A percentile compares a stretch with the other conserved stretches of the same genome.
These are phyloP conservation scores for Rhaphigaster nebulosa DNA, from an alignment of 2,888 invertebrate species.

Conservation along the genomic window DNA sequence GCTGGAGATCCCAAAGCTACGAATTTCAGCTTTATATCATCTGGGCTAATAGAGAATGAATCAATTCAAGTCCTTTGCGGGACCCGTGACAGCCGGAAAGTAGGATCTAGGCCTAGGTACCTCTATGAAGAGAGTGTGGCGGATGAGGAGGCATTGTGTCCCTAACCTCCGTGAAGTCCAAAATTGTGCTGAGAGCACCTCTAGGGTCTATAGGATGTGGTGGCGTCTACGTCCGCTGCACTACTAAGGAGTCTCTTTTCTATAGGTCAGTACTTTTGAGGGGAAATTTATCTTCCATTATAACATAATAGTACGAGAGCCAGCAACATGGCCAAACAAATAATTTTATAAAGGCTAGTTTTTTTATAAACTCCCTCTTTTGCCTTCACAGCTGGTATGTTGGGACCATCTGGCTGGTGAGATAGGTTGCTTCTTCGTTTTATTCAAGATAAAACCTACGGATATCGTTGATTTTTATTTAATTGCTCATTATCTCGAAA, in stretches of 20 bases:
- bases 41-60: not conserved
- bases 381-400: too few relatives aligned
- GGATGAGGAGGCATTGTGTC: not conserved
- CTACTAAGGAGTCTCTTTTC: not conserved
- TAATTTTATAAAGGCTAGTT: too few relatives aligned
- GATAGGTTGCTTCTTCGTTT: too few relatives aligned
- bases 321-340: too few relatives aligned
- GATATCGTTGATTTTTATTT: too few relatives aligned
- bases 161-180: not conserved
- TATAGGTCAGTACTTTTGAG: not conserved
- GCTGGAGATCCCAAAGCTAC: not conserved
- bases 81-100: not conserved
- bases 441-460: too few relatives aligned
- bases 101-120: not conserved
- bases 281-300: not conserved
- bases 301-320: too few relatives aligned
- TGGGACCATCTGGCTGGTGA: too few relatives aligned
- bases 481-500: too few relatives aligned
- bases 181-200: not conserved
- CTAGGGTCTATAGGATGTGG: not conserved
- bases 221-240: not conserved
- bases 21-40: not conserved
- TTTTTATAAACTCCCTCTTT: too few relatives aligned
- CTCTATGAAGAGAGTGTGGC: not conserved
- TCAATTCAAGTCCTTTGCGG: not conserved